Evolutionary conservation across 30 jellyfish, hydroid and myxozoan genomes (phyloP), one percentile per base, ranked within the genome.

Genomic region (Aurelia sp.): DNA sequence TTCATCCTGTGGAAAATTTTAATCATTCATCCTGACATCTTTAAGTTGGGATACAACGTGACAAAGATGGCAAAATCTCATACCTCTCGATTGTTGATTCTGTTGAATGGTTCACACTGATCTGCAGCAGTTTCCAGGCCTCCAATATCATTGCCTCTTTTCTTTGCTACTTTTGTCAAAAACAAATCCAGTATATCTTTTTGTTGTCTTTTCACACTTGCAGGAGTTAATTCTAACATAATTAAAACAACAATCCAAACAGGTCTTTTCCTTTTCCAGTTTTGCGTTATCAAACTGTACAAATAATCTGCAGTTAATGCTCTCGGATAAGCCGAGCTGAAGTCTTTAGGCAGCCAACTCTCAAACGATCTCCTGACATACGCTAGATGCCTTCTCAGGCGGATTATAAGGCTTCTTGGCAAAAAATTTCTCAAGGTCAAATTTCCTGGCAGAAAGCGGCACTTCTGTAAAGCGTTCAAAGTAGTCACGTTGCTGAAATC

Each of bases 51-150:
- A 44, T 8, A 44, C 8, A 44, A 44, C 15, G 15, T 7, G 9
- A 2, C 55, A 44, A 44, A 2, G 55, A 44, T 44, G 55, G 9
- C 8, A 8, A 44, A 44, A 44, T 16, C 5, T 16, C 82, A 57
- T 76, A 90, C 97, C 94, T 82, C 84, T 53, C 84, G 63, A 59
- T 78, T 63, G 60, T 74, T 77, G 85, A 90, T 72, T 11, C 76
- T 81, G 76, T 90, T 90, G 86, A 90, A 90, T 21, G 97, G 97
- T 17, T 85, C 91, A 52, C 97, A 90, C 65, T 81, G 94, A 52
- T 90, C 97, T 18, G 74, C 86, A 33, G 92, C 97, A 15, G 88
- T 73, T 76, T 90, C 97, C 50, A 90, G 66, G 13, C 97, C 97
- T 38, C 89, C 92, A 59, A 69, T 69, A 8, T 63, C 31, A 8